Conservation (phyloP, 1,140 invertebrate genomes). For the Choristoneura fumiferana region DNA sequence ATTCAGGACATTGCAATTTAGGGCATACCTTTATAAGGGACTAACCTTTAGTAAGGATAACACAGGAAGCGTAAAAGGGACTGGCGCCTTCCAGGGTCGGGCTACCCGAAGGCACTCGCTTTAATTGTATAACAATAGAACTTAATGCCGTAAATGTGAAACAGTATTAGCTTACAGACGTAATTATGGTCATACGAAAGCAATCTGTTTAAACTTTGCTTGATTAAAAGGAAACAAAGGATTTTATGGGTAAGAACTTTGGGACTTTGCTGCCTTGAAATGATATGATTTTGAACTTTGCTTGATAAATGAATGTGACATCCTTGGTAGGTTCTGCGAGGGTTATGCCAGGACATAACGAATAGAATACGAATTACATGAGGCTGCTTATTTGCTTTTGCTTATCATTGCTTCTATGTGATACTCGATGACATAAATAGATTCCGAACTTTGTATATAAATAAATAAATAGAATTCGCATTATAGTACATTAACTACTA, state of each 20-base stretch:
- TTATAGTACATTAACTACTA: too few relatives aligned
- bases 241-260: not conserved
- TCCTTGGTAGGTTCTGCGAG: too few relatives aligned
- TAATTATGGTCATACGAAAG: slow-evolving; percentile 16
- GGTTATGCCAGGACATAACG: too few relatives aligned
- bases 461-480: too few relatives aligned
- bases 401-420: too few relatives aligned
- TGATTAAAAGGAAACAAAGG: not conserved
- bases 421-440: too few relatives aligned
- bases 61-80: slow-evolving; percentile 6
- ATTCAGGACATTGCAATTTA: not conserved
- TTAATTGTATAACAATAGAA: slow-evolving; percentile 18
- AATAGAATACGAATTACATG: too few relatives aligned
- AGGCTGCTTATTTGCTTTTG: too few relatives aligned
- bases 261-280: too few relatives aligned
- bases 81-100: not conserved
- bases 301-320: too few relatives aligned
- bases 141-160: slow-evolving; percentile 14
- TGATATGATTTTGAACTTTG: too few relatives aligned
- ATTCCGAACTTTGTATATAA: too few relatives aligned
- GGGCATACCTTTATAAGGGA: slow-evolving; percentile 15
- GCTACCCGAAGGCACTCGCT: slow-evolving; percentile 1
- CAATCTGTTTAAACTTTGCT: not conserved
- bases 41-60: not conserved
- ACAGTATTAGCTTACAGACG: slow-evolving; percentile 13